Evolutionary conservation across 2,797 vertebrate genomes (phyloP), one percentile per base, ranked within the genome.

Genomic region (Micropoecilia bifurca): DNA sequence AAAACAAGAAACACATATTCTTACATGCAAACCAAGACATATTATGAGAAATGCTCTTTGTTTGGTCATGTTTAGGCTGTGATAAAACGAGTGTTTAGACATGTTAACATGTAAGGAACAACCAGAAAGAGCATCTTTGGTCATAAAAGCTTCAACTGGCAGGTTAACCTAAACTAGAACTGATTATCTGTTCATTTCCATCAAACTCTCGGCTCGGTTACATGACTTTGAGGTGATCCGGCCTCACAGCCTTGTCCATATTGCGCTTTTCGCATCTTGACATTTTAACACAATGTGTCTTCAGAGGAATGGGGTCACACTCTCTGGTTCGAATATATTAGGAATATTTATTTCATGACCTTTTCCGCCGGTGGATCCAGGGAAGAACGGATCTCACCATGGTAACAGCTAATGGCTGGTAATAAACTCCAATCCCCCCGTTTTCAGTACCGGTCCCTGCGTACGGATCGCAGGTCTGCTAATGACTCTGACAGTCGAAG

Each of bases 371-470:
- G 22, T 74, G 55, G 59, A 73, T 1, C 9, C 43, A 63, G 28
- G 33, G 45, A 72, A 79, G 61, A 78, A 75, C 78, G 74, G 41
- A 46, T 63, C 76, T 84, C 73, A 43, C 84, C 83, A 79, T 41
- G 43, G 79, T 43, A 84, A 86, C 84, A 75, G 25, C 76, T 82
- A 80, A 85, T 88, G 83, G 69, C 55, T 85, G 6, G 3, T 87
- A 74, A 83, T 85, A 79, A 83, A 83, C 77, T 77, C 77, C 80
- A 47, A 79, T 53, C 80, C 77, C 36, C 68, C 20, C 39, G 39
- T 55, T 76, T 76, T 79, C 48, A 55, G 63, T 76, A 71, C 68
- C 78, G 48, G 41, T 63, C 50, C 43, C 20, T 77, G 47, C 59
- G 2, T 72, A 20, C 80, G 79, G 68, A 83, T 83, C 63, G 72